These are phyloP conservation scores for Furcifer pardalis DNA, from an alignment of 2,797 vertebrate species.

Conservation along the genomic window DNA sequence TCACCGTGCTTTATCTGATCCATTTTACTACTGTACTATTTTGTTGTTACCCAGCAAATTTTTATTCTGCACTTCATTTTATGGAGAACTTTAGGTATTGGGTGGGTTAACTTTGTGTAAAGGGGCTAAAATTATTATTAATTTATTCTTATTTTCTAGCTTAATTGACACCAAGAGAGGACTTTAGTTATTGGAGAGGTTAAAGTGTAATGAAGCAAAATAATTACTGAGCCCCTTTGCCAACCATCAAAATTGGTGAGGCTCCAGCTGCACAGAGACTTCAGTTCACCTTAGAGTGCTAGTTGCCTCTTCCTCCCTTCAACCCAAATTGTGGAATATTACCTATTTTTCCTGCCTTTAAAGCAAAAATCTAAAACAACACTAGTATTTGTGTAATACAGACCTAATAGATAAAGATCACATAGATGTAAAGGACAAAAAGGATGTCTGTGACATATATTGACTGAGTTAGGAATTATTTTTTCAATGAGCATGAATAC, in stretches of 20 bases:
- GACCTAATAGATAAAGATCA: not conserved
- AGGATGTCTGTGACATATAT: not conserved
- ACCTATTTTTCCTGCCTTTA: not conserved
- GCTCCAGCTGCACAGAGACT: not conserved
- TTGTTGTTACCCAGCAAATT: no score
- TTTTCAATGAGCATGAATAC: not conserved
- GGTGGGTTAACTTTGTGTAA: no score
- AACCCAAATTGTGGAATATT: not conserved
- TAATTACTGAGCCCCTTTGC: not conserved
- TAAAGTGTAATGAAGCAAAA: not conserved
- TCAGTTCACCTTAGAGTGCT: not conserved
- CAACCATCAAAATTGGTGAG: not conserved
- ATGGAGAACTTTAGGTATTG: no score
- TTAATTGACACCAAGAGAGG: not conserved
- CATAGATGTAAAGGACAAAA: not conserved
- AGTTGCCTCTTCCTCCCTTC: not conserved
- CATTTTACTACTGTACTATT: no score
- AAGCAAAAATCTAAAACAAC: not conserved
- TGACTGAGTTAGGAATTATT: not conserved
- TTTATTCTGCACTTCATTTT: no score
- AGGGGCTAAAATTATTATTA: no score
- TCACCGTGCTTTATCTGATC: no score
- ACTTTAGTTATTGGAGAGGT: not conserved
- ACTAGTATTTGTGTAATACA: not conserved
- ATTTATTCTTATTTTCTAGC: not conserved